These are phyloP conservation scores for Choristoneura fumiferana DNA, from an alignment of 1,140 invertebrate species.

Conservation along the genomic window DNA sequence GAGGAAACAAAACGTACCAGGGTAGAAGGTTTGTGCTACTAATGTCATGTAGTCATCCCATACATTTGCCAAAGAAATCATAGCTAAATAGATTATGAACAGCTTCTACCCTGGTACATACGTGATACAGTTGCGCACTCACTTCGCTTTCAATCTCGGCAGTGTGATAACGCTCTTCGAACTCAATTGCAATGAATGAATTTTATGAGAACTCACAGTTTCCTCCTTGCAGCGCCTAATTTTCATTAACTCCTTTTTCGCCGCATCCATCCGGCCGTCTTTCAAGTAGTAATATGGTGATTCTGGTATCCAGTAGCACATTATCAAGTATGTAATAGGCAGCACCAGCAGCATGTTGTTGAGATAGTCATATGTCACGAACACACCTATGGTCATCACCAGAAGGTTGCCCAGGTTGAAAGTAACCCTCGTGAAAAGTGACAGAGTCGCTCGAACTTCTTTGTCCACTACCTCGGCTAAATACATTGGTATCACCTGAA, in stretches of 20 bases:
- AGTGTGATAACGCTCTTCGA: too few species aligned
- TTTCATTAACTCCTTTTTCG: constrained; percentile 58
- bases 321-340: constrained; percentile 78
- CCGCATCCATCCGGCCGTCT: constrained; percentile 71
- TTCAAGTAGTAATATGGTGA: constrained; percentile 85
- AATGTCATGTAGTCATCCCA: too few species aligned
- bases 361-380: constrained; percentile 65
- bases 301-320: constrained; percentile 85
- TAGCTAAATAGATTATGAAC: too few species aligned
- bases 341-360: constrained; percentile 65
- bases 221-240: constrained; percentile 54
- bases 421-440: constrained; percentile 81
- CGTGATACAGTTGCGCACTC: too few species aligned
- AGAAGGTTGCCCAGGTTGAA: constrained; percentile 82
- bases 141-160: too few species aligned
- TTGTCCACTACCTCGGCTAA: constrained; percentile 84
- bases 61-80: too few species aligned
- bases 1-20: too few species aligned
- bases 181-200: too few species aligned
- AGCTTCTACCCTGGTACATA: too few species aligned
- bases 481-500: constrained; percentile 80
- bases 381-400: constrained; percentile 74
- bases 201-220: constrained; percentile 39
- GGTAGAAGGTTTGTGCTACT: too few species aligned
- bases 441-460: constrained; percentile 81